A percentile compares a stretch with the other conserved stretches of the same genome.
These are phyloP conservation scores for Cyprinodon diabolis DNA, from an alignment of 2,797 vertebrate species.

Conservation along the genomic window DNA sequence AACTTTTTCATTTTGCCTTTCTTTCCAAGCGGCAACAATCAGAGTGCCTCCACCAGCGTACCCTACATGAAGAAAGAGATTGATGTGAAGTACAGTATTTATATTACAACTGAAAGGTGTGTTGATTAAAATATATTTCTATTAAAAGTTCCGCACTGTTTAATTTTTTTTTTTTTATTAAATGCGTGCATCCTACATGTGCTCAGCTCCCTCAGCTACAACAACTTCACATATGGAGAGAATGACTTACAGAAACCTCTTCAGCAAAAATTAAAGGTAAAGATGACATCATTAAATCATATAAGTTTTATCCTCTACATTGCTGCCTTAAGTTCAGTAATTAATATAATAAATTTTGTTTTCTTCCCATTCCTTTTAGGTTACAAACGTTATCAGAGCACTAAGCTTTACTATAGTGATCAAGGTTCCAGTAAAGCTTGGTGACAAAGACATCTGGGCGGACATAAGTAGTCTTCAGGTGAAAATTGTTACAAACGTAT, in stretches of 20 bases:
- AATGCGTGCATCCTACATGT: slow-evolving; percentile 14
- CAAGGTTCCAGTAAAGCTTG: slow-evolving; percentile 79
- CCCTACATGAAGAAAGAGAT: slow-evolving; percentile 63
- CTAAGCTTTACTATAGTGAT: slow-evolving; percentile 78
- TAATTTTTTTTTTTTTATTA: not conserved
- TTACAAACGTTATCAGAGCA: slow-evolving; percentile 74
- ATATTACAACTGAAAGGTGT: slow-evolving; percentile 73
- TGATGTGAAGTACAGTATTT: slow-evolving; percentile 83
- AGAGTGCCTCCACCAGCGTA: slow-evolving; percentile 40
- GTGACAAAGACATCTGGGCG: slow-evolving; percentile 73
- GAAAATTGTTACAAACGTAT: not conserved
- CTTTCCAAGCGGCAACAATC: not conserved
- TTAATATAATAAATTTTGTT: not conserved
- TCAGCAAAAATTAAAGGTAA: slow-evolving; percentile 81
- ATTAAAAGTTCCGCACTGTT: not conserved
- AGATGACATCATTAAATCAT: not conserved
- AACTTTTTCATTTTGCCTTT: not conserved
- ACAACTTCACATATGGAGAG: slow-evolving; percentile 78
- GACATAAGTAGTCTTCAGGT: slow-evolving; percentile 63
- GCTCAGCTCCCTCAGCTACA: slow-evolving; percentile 80
- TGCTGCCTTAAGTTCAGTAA: not conserved
- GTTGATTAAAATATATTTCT: slow-evolving; percentile 11
- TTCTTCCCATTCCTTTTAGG: slow-evolving; percentile 59
- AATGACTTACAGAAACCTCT: slow-evolving; percentile 62
- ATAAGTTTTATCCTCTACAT: not conserved